A percentile compares a stretch with the other conserved stretches of the same genome.
phyloP scores from a whole-genome alignment of 2,888 invertebrate species.

The Ectobius pallidus region DNA sequence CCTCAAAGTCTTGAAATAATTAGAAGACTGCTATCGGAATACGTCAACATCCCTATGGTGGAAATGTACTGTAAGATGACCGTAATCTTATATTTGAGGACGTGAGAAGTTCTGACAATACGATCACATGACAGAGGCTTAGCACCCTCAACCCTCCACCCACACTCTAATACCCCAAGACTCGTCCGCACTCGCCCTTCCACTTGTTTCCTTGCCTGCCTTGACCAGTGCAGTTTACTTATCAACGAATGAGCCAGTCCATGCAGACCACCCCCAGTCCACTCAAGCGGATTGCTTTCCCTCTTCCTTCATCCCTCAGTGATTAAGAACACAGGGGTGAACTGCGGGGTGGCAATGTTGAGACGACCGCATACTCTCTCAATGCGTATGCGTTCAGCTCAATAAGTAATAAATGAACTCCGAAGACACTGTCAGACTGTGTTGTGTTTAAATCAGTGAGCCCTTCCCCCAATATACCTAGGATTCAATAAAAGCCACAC shows the following conservation, averaged over 20 bases:
- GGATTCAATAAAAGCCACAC: no score
- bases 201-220: not conserved
- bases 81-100: not conserved
- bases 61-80: no score
- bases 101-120: constrained; percentile 7
- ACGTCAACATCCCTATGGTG: no score
- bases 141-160: not conserved
- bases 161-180: not conserved
- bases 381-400: not conserved
- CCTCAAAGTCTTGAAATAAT: no score
- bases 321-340: constrained; percentile 21
- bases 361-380: not conserved
- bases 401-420: constrained; percentile 26
- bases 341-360: not conserved
- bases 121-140: not conserved
- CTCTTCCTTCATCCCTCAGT: constrained; percentile 22
- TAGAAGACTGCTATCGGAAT: no score
- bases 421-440: not conserved
- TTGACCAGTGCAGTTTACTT: constrained; percentile 21
- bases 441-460: no score
- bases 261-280: not conserved
- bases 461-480: no score
- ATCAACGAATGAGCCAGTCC: constrained; percentile 2
- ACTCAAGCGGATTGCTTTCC: constrained; percentile 11
- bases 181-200: not conserved